These are phyloP conservation scores for Pseudochromis fuscus DNA, from an alignment of 2,797 vertebrate species.

Conservation along the genomic window DNA sequence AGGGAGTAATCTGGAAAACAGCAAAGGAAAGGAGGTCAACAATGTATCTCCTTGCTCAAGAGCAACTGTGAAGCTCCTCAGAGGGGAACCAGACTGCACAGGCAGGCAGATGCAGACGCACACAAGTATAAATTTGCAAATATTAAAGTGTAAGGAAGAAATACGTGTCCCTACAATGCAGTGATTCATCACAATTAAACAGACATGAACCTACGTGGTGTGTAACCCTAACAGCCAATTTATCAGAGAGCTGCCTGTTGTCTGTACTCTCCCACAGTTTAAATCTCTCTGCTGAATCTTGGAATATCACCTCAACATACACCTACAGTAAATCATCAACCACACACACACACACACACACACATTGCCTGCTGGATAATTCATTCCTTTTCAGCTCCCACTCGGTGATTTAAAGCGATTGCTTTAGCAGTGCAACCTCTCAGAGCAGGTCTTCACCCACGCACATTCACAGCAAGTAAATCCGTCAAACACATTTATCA, in stretches of 20 bases:
- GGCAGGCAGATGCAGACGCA: constrained; percentile 25
- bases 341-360: constrained; percentile 37
- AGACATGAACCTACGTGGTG: constrained; percentile 65
- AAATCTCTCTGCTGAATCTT: constrained; percentile 54
- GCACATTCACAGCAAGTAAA: constrained; percentile 68
- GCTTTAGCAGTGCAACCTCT: constrained; percentile 66
- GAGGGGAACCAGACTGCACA: constrained; percentile 26
- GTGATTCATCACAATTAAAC: constrained; percentile 69
- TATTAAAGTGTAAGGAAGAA: constrained; percentile 38
- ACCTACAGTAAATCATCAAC: constrained; percentile 63
- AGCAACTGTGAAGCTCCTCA: constrained; percentile 30
- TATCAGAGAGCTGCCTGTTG: constrained; percentile 57
- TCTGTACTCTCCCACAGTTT: constrained; percentile 55
- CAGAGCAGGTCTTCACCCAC: constrained; percentile 53
- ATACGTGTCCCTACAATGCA: constrained; percentile 15
- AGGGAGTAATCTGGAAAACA: constrained; percentile 61
- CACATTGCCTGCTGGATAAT: constrained; percentile 52
- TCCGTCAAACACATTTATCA: constrained; percentile 55
- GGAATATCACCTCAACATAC: constrained; percentile 51
- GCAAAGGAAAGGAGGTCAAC: constrained; percentile 59
- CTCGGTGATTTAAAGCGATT: constrained; percentile 67
- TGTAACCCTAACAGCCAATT: constrained; percentile 69
- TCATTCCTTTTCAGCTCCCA: constrained; percentile 62
- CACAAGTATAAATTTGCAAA: constrained; percentile 15
- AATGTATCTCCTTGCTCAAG: constrained; percentile 54